Percentiles rank a stretch among this genome's conserved stretches.
Evolutionary conservation across 2,888 invertebrate species (phyloP).

Genomic region (Plebejus argus): DNA sequence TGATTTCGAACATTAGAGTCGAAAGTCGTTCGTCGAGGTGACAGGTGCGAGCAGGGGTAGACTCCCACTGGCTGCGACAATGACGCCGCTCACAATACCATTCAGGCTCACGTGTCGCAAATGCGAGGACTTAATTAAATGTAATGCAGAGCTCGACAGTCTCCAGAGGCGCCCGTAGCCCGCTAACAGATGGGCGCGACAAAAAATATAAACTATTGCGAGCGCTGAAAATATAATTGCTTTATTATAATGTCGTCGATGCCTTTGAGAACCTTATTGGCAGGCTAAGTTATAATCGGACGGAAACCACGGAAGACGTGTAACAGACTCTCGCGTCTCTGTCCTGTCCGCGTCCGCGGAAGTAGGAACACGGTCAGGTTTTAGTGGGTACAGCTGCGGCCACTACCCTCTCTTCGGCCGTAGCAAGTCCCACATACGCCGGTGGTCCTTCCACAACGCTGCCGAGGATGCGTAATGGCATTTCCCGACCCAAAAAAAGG

Average conservation of each 20-base stretch:
- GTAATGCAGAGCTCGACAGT: slow-evolving; percentile 55
- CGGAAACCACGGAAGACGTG: too few species aligned
- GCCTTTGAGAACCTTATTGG: background rate
- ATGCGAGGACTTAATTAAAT: slow-evolving; percentile 75
- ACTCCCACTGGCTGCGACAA: slow-evolving; percentile 77
- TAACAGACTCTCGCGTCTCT: too few species aligned
- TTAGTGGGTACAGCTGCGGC: too few species aligned
- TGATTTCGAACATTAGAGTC: slow-evolving; percentile 52
- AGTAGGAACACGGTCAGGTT: too few species aligned
- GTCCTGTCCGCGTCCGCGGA: too few species aligned
- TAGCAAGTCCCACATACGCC: too few species aligned
- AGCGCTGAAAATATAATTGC: background rate
- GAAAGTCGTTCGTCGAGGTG: slow-evolving; percentile 51
- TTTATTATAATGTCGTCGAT: background rate
- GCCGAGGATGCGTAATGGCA: too few species aligned
- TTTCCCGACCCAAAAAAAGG: too few species aligned
- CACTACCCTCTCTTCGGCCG: too few species aligned
- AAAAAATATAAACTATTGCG: slow-evolving; percentile 21
- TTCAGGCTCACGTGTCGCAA: slow-evolving; percentile 70
- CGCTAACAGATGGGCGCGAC: slow-evolving; percentile 28
- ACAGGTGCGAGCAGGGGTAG: slow-evolving; percentile 72
- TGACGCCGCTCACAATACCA: slow-evolving; percentile 59
- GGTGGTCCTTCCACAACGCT: too few species aligned
- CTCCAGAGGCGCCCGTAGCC: slow-evolving; percentile 42
- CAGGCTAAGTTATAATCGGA: too few species aligned